Base-by-base conservation (phyloP, 2,797 vertebrate species). In the Cyprinella venusta region DNA sequence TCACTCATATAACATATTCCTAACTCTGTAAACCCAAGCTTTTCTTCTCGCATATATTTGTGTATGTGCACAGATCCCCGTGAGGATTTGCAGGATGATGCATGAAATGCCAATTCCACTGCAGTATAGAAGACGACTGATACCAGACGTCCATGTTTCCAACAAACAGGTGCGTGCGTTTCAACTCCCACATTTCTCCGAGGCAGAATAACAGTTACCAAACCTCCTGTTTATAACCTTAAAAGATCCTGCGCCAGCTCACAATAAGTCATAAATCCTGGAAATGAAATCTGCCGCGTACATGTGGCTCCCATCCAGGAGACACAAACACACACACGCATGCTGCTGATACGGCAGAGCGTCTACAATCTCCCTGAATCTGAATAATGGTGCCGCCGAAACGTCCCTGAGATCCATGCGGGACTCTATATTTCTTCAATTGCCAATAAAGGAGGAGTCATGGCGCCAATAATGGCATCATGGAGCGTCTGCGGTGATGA, bases 211-310 rank as follows among this genome's bases (percentile, higher is more conserved):
- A 45, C 38, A 77, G 67, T 54, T 82, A 36, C 40, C 56, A 71
- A 65, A 48, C 5, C 33, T 42, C 59, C 68, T 78, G 76, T 80
- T 84, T 76, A 80, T 72, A 61, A 75, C 72, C 59, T 72, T 45
- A 71, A 63, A 74, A 76, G 71, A 86, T 56, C 48, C 61, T 7
- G 4, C 24, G 19, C 45, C 59, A 21, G 50, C 24, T 26, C 72
- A 79, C 77, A 69, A 67, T 85, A 79, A 69, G 67, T 76, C 80
- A 84, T 86, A 86, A 88, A 88, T 86, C 83, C 80, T 78, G 59
- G 26, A 83, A 86, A 88, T 82, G 71, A 80, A 86, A 88, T 52
- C 30, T 75, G 65, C 48, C 1, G 24, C 0, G 16, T 42, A n/a
- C 21, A 59, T n/a, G 59, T 38, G 71, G 61, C 56, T 48, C 65